Evolutionary conservation across 2,113 vertebrate genomes (phyloP).

Genomic region (Phrynosoma blainvillii): DNA sequence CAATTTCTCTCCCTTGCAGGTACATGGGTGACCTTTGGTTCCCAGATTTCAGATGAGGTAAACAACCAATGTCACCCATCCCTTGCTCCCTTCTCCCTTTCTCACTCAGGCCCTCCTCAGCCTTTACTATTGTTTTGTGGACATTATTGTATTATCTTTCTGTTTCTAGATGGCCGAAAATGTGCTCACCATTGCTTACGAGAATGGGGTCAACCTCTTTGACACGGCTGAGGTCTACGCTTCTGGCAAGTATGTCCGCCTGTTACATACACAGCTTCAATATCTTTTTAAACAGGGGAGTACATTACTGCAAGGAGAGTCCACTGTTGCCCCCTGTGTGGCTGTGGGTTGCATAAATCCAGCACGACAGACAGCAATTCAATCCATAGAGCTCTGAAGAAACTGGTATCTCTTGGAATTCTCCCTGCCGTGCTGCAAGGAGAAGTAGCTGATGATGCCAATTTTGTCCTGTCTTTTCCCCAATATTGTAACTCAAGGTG

Average conservation of each 20-base stretch:
- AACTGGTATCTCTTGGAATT: too few relatives aligned
- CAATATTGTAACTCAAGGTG: too few relatives aligned
- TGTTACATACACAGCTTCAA: neutral
- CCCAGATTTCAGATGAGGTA: slow-evolving; percentile 93
- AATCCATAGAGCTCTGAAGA: neutral
- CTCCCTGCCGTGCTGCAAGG: too few relatives aligned
- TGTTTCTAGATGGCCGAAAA: slow-evolving; percentile 71
- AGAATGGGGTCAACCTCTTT: slow-evolving; percentile 77
- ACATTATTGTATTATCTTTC: too few relatives aligned
- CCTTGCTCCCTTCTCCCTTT: fast-evolving
- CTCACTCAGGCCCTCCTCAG: too few relatives aligned
- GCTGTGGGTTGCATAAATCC: neutral
- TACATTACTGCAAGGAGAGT: fast-evolving
- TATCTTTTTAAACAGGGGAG: neutral
- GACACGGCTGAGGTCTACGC: slow-evolving; percentile 75
- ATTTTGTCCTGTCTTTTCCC: too few relatives aligned
- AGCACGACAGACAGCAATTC: neutral
- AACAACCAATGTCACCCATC: neutral
- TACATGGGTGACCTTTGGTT: slow-evolving; percentile 94
- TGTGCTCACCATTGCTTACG: slow-evolving; percentile 75
- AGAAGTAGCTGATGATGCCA: too few relatives aligned
- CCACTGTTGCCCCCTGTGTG: too few relatives aligned
- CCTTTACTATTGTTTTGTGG: neutral
- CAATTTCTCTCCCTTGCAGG: slow-evolving; percentile 72
- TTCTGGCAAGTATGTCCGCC: slow-evolving; percentile 60